phyloP scores from a whole-genome alignment of 2,888 invertebrate species.

The Aspidiotus destructor region DNA sequence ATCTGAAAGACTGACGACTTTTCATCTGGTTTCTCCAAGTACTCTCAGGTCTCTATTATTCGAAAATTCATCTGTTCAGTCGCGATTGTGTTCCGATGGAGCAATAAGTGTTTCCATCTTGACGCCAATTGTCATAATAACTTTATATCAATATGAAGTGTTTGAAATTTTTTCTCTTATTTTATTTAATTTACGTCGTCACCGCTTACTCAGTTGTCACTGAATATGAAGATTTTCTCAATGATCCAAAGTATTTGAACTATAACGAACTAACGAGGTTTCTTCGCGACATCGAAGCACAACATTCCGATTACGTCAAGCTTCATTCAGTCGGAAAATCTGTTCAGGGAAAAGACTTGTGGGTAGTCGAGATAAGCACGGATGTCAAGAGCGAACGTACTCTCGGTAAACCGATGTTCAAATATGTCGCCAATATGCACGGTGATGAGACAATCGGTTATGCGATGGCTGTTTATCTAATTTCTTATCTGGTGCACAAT shows the following conservation, averaged over 20 bases:
- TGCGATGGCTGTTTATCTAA: constrained; percentile 70
- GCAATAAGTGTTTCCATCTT: too few relatives aligned
- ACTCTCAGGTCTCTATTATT: too few relatives aligned
- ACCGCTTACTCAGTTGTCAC: constrained; percentile 3
- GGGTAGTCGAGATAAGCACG: constrained; percentile 68
- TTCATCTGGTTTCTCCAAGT: too few relatives aligned
- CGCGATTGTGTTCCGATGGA: too few relatives aligned
- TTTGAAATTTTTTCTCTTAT: too few relatives aligned
- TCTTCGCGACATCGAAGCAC: constrained; percentile 52
- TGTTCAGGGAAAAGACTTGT: constrained; percentile 65
- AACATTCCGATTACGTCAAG: constrained; percentile 60
- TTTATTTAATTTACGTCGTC: background rate
- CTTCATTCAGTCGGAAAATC: constrained; percentile 74
- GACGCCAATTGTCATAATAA: too few relatives aligned
- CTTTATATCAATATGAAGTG: too few relatives aligned
- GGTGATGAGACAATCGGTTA: constrained; percentile 87
- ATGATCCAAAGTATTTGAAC: constrained; percentile 49
- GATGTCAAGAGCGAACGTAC: constrained; percentile 50
- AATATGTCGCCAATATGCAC: constrained; percentile 93
- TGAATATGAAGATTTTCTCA: constrained; percentile 35
- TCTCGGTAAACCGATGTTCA: constrained; percentile 74
- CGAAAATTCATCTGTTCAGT: too few relatives aligned
- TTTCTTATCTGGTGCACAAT: constrained; percentile 69
- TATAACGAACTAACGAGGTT: constrained; percentile 61
- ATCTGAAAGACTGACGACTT: too few relatives aligned